Evolutionary conservation across 2,888 invertebrate genomes (phyloP).

Genomic region (Urechis unicinctus): DNA sequence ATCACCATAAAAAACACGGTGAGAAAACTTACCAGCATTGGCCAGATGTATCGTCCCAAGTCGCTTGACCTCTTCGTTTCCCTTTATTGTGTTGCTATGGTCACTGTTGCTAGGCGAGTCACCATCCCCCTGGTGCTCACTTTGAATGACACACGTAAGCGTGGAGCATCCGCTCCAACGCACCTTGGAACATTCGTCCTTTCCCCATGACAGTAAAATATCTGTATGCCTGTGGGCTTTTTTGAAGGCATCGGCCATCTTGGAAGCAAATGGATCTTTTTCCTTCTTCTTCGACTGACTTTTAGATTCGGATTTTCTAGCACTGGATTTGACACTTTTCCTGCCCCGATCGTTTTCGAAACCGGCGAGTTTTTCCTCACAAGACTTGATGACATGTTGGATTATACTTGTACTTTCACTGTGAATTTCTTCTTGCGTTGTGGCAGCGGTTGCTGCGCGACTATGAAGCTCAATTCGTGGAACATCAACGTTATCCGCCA

Average conservation of each 20-base stretch:
- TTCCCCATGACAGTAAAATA: conserved; percentile 41
- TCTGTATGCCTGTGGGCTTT: conserved; percentile 40
- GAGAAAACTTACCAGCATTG: conserved; percentile 37
- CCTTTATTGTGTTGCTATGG: conserved; percentile 5
- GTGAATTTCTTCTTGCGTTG: conserved; percentile 7
- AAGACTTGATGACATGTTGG: conserved; percentile 36
- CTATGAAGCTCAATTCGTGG: conserved; percentile 23
- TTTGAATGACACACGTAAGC: conserved; percentile 23
- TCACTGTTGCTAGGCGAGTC: not conserved
- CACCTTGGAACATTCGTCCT: conserved; percentile 42
- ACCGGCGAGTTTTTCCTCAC: conserved; percentile 20
- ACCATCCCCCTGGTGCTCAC: not conserved
- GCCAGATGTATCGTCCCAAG: conserved; percentile 38
- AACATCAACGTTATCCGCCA: conserved; percentile 24
- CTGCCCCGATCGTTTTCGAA: not conserved
- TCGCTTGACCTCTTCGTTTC: conserved; percentile 17
- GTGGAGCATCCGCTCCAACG: conserved; percentile 48
- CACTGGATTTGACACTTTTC: too few relatives aligned
- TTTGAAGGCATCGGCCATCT: conserved; percentile 33
- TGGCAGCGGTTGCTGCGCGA: not conserved
- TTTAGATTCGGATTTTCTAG: too few relatives aligned
- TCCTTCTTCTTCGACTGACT: conserved; percentile 12
- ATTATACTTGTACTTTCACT: conserved; percentile 25
- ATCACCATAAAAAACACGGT: too few relatives aligned
- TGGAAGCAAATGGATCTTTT: conserved; percentile 26